These are phyloP conservation scores for Ophion costatus DNA, from an alignment of 2,888 invertebrate genomes.

Conservation along the genomic window DNA sequence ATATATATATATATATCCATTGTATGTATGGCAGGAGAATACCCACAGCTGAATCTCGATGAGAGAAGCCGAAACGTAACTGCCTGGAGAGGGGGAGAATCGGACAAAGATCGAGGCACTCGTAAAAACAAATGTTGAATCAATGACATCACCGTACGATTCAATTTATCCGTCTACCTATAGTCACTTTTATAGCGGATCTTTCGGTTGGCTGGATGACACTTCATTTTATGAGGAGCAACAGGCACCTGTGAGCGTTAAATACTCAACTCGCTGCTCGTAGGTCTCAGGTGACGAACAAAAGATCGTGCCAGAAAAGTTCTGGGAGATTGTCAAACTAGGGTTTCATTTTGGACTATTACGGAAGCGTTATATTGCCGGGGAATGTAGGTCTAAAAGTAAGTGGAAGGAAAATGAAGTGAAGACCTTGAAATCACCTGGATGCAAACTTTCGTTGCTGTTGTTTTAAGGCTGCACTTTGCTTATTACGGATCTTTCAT, in stretches of 20 bases:
- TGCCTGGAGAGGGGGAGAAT: neutral
- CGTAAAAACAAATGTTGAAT: neutral
- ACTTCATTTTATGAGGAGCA: conserved; percentile 31
- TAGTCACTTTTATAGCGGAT: conserved; percentile 3
- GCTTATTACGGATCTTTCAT: no score
- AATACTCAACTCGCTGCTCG: neutral
- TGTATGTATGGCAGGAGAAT: neutral
- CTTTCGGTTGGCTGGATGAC: conserved; percentile 4
- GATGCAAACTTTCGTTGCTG: no score
- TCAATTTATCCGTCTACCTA: neutral
- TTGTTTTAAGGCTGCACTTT: no score
- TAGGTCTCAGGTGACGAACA: neutral
- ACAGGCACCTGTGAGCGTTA: conserved; percentile 19
- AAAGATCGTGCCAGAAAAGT: neutral
- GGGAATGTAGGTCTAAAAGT: no score
- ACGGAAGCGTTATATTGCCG: neutral
- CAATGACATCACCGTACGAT: neutral
- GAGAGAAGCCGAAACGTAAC: neutral
- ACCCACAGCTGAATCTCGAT: neutral
- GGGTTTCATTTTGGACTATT: neutral
- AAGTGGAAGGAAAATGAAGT: no score
- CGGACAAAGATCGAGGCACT: neutral
- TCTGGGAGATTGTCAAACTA: neutral
- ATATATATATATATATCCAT: neutral
- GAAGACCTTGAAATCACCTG: no score